Evolutionary conservation across 2,888 invertebrate species (phyloP), one percentile per base, ranked within the genome.

Genomic region (Drosophila seclusa): DNA sequence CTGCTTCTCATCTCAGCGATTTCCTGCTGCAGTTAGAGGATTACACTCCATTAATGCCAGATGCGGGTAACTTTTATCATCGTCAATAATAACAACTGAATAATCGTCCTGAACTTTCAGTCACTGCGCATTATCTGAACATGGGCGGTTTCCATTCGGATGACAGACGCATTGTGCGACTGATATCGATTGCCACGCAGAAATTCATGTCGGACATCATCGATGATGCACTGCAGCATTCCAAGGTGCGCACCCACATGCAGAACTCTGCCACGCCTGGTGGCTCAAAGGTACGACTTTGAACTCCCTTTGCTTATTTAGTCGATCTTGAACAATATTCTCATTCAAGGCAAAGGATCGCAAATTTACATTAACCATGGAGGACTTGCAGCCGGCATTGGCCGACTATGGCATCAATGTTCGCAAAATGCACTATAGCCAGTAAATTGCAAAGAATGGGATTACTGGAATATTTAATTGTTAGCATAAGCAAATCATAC

Each of bases 121-220:
- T 91, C 3, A 81, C 88, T 8, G 72, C 84, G 5, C 84, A 87
- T 38, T 84, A 85, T 34, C 57, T 84, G 78, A 96, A 97, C 90
- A 68, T 65, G 57, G 86, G 81, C 7, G 99, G 99, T n/a, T 98
- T 99, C 91, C 98, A 99, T 91, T 95, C 98, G 0, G 96, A 96
- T 66, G 99, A 99, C 94, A 98, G 99, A 1, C 95, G 99, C 89
- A 95, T 97, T 79, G 95, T 98, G 2, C 95, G 99, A 0, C 94
- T 99, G 31, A 97, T 99, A 75, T 98, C 99, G 0, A 94, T 99
- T 67, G 98, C 99, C 4, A 97, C 98, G 0, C 99, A 99, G 92
- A 99, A 99, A 93, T 99, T 99, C 92, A 96, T 99, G 66, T 99
- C 99, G 0, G 99, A 99, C 92, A 97, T 99, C 72, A 98, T 98